These are phyloP conservation scores for Subacronicta megacephala DNA, from an alignment of 2,888 invertebrate species.

Conservation along the genomic window DNA sequence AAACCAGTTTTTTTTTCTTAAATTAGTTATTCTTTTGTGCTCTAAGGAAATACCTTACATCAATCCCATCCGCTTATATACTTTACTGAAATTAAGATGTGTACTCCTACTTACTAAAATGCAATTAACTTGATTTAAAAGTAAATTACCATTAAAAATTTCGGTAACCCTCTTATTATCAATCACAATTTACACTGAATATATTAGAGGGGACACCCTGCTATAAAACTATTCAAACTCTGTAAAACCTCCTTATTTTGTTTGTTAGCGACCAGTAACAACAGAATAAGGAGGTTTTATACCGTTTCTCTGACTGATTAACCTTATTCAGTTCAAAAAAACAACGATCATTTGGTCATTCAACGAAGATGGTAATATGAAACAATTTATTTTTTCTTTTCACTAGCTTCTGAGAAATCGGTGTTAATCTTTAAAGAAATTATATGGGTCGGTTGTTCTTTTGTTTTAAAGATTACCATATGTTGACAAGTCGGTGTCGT, in stretches of 20 bases:
- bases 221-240: too few species aligned
- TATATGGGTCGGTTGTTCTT: conserved; percentile 33
- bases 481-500: conserved; percentile 44
- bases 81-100: too few species aligned
- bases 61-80: too few species aligned
- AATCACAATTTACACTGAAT: too few species aligned
- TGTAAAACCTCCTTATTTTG: too few species aligned
- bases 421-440: conserved; percentile 30
- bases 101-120: conserved; percentile 11
- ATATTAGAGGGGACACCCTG: too few species aligned
- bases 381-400: conserved; percentile 5
- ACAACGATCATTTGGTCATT: conserved; percentile 9
- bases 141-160: too few species aligned
- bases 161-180: too few species aligned
- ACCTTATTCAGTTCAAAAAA: conserved; percentile 24
- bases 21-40: too few species aligned
- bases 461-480: conserved; percentile 53
- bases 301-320: conserved; percentile 32
- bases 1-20: too few species aligned
- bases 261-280: too few species aligned
- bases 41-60: too few species aligned
- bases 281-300: conserved; percentile 25
- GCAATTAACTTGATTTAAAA: conserved; percentile 10
- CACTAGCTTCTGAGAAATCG: conserved; percentile 39
- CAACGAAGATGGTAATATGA: conserved; percentile 38